Evolutionary conservation across 2,113 vertebrate species (phyloP), one percentile per base, ranked within the genome.

Genomic region (Aleadryas rufinucha): DNA sequence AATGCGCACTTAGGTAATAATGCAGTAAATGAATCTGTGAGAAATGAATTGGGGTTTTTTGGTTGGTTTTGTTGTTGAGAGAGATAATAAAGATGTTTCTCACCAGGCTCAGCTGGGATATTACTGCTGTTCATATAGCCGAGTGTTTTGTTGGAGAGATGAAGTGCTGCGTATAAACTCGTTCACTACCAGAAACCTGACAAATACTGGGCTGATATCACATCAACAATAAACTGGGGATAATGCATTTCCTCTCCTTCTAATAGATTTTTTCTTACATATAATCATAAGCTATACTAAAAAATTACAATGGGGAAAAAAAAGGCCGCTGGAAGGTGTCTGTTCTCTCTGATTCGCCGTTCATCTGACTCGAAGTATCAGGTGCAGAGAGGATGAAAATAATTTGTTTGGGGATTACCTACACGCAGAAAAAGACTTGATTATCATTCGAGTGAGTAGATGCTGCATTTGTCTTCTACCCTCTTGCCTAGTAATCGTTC

Each of bases 171-270:
- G 4, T 42, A 44, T 90, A 50, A 92, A 92, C 85, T 68, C 74
- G 65, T 89, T 96, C 94, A 84, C 94, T 90, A 84, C 60, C 80
- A 89, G 61, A 84, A 92, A 89, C 70, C 72, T 82, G 92, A 78
- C 82, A 93, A 95, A 92, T 19, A 42, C 84, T 27, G 53, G 85
- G 86, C 74, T 93, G 69, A 81, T 94, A 61, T 39, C 61, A 4
- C 65, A 72, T 95, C 96, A 95, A 59, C 91, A 83, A 61, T 66
- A 76, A 95, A 45, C 86, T 78, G 81, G 49, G 54, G 80, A 65
- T 91, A 95, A 96, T 82, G 77, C 53, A 18, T 79, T 88, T 95
- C 88, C 60, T 90, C 79, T 81, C 66, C 16, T 80, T 22, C 77
- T 91, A 86, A 91, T 84, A 86, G 82, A 65, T 84, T 94, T 93